A percentile compares a stretch with the other conserved stretches of the same genome.
phyloP scores from a whole-genome alignment of 2,797 vertebrate species.

The Gadopsis marmoratus region DNA sequence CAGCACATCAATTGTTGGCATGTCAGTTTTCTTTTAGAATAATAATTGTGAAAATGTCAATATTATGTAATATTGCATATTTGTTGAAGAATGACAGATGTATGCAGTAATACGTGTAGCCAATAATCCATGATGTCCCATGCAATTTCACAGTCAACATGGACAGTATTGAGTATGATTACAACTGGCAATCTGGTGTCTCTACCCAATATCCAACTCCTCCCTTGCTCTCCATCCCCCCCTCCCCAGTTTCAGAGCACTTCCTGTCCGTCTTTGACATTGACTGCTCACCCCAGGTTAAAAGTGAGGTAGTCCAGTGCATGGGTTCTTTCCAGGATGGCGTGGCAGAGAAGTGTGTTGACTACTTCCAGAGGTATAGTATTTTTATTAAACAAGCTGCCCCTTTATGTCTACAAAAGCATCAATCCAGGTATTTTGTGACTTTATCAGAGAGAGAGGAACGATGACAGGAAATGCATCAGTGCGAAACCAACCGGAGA shows the following conservation, averaged over 20 bases:
- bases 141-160: neutral
- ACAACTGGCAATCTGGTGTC: neutral
- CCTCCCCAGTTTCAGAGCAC: slow-evolving; percentile 90
- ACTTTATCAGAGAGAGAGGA: neutral
- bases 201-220: neutral
- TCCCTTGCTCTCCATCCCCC: no score
- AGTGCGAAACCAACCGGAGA: neutral
- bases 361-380: slow-evolving; percentile 94
- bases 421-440: neutral
- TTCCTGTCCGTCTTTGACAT: slow-evolving; percentile 93
- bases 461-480: neutral
- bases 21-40: neutral
- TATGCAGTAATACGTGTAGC: neutral
- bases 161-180: slow-evolving; percentile 7
- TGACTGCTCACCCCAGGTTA: slow-evolving; percentile 89
- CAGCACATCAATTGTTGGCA: neutral
- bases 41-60: slow-evolving; percentile 1
- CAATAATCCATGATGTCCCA: slow-evolving; percentile 11
- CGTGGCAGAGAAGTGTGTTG: slow-evolving; percentile 94
- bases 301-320: slow-evolving; percentile 92
- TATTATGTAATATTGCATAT: slow-evolving; percentile 13
- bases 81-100: slow-evolving; percentile 11
- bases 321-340: slow-evolving; percentile 98
- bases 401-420: neutral
- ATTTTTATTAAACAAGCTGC: slow-evolving; percentile 22